Base-by-base conservation (phyloP, 2,888 invertebrate genomes). In the Griposia aprilina region DNA sequence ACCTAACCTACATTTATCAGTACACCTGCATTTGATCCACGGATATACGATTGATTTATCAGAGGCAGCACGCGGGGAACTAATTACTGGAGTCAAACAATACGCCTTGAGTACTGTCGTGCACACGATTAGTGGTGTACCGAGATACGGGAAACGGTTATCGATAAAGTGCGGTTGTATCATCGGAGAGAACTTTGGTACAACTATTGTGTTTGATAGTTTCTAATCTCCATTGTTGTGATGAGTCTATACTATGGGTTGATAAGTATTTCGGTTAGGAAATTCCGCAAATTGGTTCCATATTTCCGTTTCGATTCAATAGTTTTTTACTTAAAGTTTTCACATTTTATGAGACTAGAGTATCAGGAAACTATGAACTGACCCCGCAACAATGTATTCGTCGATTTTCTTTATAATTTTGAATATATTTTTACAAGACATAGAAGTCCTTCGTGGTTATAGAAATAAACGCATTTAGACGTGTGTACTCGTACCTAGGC, bases 61-160 rank as follows among this genome's bases (percentile, higher is more conserved):
- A 80, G 78, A 78, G 26, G 57, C 30, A 41, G 60, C 78, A 88
- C 83, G 78, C 87, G 67, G 80, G 45, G 78, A 84, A 88, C 87
- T 90, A 90, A 91, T 91, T 90, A 91, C 87, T 82, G 57, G 63
- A 80, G 83, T 78, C 75, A 84, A 86, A 91, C 90, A 88, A 88
- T 84, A 86, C 68, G 62, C 69, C 75, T 75, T 36, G 68, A 68
- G 85, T 60, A 67, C 81, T 76, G 82, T 73, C 84, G 81, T 70
- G 77, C 63, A 70, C 77, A 80, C 59, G 41, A 69, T 50, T 82
- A 87, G 89, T 80, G 89, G 67, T 83, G 89, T 76, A 73, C 69
- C 70, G n/a, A 48, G 74, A 63, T 65, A 70, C 36, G 57, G 57
- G 57, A 36, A 67, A n/a, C 23, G 48, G 60, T 74, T 85, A 78